Evolutionary conservation across 2,888 invertebrate genomes (phyloP), one percentile per base, ranked within the genome.

Genomic region (Zhuqinia jingwanae): DNA sequence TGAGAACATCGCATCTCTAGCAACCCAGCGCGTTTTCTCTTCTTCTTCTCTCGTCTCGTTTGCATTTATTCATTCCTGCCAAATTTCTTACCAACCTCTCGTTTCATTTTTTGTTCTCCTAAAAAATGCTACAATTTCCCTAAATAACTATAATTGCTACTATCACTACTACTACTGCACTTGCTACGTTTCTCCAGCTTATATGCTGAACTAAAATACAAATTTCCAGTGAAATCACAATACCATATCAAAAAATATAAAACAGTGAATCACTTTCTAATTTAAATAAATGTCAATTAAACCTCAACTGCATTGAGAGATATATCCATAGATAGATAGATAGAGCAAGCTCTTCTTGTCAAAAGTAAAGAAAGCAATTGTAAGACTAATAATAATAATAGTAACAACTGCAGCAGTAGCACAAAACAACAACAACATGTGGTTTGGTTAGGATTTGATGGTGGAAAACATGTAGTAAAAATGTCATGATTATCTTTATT

Each of bases 1-100:
- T 27, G 81, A 81, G 65, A 70, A 85, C 85, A 85, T 73, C 56
- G 27, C 65, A 36, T 36, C 36, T n/a, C n/a, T n/a, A n/a, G n/a
- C n/a, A n/a, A n/a, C n/a, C n/a, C n/a, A n/a, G n/a, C n/a, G n/a
- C n/a, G n/a, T n/a, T n/a, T n/a, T n/a, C n/a, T n/a, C n/a, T 6
- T 36, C 36, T 36, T 8, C 8, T 8, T 36, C 36, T 36, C 63
- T 63, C 77, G 63, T 45, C 63, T 85, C 56, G 45, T 78, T 78
- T 65, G 56, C 86, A 80, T 80, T 36, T 36, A n/a, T n/a, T n/a
- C 8, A 3, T 36, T 80, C 76, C 81, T 86, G 80, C 80, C 81
- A 76, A n/a, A 65, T 73, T 68, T 84, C 5, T 85, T 80, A 27
- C 58, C 77, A 84, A 76, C 58, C 77, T 77, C 17, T 56, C 58